Evolutionary conservation across 2,888 invertebrate species (phyloP).

Genomic region (Acrobasis repandana): DNA sequence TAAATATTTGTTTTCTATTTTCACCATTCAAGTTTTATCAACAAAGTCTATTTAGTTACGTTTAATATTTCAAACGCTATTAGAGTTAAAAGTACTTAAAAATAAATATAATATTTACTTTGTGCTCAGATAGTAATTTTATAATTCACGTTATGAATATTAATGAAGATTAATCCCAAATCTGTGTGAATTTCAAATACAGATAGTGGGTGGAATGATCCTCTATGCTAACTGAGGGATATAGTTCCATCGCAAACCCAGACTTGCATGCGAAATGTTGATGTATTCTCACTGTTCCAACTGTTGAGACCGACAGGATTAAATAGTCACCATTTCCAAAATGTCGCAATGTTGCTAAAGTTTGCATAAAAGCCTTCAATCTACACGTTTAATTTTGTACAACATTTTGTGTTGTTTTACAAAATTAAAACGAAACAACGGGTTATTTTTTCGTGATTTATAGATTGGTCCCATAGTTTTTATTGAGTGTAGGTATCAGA

Average conservation of each 20-base stretch:
- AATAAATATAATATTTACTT: slow-evolving; percentile 1
- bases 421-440: no score
- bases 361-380: no score
- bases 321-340: background rate
- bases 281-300: slow-evolving; percentile 16
- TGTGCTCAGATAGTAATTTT: background rate
- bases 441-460: no score
- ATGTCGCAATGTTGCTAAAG: background rate
- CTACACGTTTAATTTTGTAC: no score
- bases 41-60: background rate
- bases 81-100: background rate
- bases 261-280: slow-evolving; percentile 18
- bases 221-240: slow-evolving; percentile 3
- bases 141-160: slow-evolving; percentile 2
- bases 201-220: background rate
- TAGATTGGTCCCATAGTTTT: no score
- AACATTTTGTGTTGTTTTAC: no score
- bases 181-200: slow-evolving; percentile 2
- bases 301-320: background rate
- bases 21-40: background rate
- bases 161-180: background rate
- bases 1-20: background rate
- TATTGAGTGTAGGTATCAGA: no score
- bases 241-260: slow-evolving; percentile 5
- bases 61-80: background rate